Evolutionary conservation across 2,888 invertebrate species (phyloP), one percentile per base, ranked within the genome.

Genomic region (Lasioglossum leucozonium): DNA sequence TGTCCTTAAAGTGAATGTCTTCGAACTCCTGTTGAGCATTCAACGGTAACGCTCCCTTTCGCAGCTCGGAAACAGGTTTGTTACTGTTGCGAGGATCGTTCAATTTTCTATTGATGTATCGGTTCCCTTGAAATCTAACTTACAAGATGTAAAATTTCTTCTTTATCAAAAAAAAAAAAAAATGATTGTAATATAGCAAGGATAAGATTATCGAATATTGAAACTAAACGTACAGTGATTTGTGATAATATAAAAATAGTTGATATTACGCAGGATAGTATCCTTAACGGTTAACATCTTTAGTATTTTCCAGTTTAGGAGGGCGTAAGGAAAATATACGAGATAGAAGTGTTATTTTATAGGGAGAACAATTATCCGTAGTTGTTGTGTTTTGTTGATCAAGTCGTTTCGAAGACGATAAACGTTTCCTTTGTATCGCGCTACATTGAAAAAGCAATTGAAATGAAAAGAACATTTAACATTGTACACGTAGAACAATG

Each of bases 181-280:
- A 30, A 30, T 18, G 16, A 34, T 62, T 62, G 62, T 62, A 62
- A 62, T 18, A 62, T 34, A 62, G 18, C 62, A 18, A 30, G n/a
- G 8, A 18, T 34, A 62, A 62, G 30, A 62, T 62, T 62, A 30
- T 62, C 62, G 30, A 62, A 62, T 62, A 62, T 62, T 62, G 30
- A 34, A 62, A 30, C 30, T 18, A 34, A 26, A 30, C 62, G 6
- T 58, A 62, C 62, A 30, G 62, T 44, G 26, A 55, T 62, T 30
- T 62, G 62, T 62, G 62, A 62, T 62, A 62, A 62, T 62, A 16
- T 62, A 62, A 62, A 62, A 16, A 30, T 62, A 62, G 30, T 18
- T 30, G 13, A 62, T 62, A 62, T 30, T 62, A 34, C n/a, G 34
- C 30, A 18, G 30, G 30, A 62, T 62, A 16, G 30, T 62, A 62